These are phyloP conservation scores for Sycon ciliatum DNA, from an alignment of 37 sponge, comb jelly and placozoan genomes.

Conservation along the genomic window DNA sequence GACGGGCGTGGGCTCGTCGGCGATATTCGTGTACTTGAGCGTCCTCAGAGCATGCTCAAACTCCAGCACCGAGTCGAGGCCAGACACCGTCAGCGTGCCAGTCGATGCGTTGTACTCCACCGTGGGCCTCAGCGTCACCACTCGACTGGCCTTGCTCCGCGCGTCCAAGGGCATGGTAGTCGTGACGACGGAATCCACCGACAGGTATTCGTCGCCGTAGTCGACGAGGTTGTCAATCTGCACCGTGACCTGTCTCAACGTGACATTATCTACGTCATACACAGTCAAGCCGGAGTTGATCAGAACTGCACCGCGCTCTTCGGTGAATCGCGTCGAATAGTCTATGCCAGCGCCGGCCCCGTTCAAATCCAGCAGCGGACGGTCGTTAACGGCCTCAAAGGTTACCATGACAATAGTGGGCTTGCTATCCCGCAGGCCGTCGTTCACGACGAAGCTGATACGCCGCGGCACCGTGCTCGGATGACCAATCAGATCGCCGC, in stretches of 20 bases:
- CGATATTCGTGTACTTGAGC: slow-evolving; percentile 59
- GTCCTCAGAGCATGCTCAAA: slow-evolving; percentile 57
- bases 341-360: slow-evolving; percentile 31
- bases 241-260: slow-evolving; percentile 41
- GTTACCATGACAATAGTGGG: slow-evolving; percentile 44
- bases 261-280: slow-evolving; percentile 61
- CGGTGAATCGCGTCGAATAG: slow-evolving; percentile 30
- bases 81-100: slow-evolving; percentile 47
- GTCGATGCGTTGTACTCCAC: slow-evolving; percentile 14
- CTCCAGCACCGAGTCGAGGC: slow-evolving; percentile 41
- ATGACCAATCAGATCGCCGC: slow-evolving; percentile 41
- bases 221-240: slow-evolving; percentile 43
- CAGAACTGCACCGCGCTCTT: slow-evolving; percentile 46
- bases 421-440: slow-evolving; percentile 44
- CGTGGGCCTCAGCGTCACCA: background rate
- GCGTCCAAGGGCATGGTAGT: background rate
- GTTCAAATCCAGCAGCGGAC: slow-evolving; percentile 60
- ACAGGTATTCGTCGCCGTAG: slow-evolving; percentile 35
- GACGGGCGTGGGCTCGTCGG: slow-evolving; percentile 64
- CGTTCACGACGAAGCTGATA: slow-evolving; percentile 61
- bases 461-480: slow-evolving; percentile 61
- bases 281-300: slow-evolving; percentile 23
- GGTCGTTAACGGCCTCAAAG: slow-evolving; percentile 67
- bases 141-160: slow-evolving; percentile 13
- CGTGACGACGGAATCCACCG: slow-evolving; percentile 29